phyloP scores from a whole-genome alignment of 2,113 vertebrate genomes.

The Sander lucioperca region DNA sequence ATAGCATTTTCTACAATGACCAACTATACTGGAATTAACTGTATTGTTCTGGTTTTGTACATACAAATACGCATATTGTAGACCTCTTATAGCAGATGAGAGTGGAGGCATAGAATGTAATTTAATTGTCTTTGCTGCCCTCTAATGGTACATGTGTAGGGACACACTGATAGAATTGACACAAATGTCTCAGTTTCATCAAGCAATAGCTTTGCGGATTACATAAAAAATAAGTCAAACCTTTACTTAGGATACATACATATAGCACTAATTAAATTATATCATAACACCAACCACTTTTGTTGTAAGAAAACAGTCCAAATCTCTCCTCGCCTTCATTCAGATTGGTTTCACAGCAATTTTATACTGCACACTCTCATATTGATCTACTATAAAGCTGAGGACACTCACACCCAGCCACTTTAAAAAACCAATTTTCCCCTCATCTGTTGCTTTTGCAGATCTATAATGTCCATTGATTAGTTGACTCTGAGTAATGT shows the following conservation, averaged over 20 bases:
- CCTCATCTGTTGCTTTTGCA: slow-evolving; percentile 1
- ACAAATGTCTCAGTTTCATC: not conserved
- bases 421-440: not conserved
- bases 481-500: not conserved
- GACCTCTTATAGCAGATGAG: not conserved
- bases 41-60: not conserved
- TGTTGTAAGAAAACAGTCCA: not conserved
- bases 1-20: not conserved
- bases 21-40: not conserved
- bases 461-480: slow-evolving; percentile 1
- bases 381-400: slow-evolving; percentile 8
- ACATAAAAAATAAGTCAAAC: not conserved
- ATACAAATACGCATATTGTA: not conserved
- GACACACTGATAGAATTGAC: not conserved
- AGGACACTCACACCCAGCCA: slow-evolving; percentile 11
- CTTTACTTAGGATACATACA: not conserved
- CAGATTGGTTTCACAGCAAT: not conserved
- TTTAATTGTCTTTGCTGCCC: slow-evolving; percentile 65
- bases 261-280: not conserved
- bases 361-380: not conserved
- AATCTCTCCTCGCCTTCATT: not conserved
- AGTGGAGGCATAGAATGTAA: not conserved
- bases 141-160: slow-evolving; percentile 51
- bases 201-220: not conserved
- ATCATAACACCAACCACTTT: not conserved